Base-by-base conservation (phyloP, 2,888 invertebrate species). In the Polydrusus pterygomalis region DNA sequence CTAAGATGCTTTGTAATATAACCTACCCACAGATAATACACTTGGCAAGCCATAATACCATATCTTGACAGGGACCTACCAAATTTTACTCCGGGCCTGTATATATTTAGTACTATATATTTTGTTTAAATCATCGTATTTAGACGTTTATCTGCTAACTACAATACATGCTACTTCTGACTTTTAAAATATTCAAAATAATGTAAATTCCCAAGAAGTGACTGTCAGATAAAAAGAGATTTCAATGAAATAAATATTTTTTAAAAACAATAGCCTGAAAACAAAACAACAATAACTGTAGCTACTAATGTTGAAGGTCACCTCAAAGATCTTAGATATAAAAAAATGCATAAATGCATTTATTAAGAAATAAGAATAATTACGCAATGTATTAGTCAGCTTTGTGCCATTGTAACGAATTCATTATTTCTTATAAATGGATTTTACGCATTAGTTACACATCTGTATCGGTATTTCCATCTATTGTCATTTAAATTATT, bases 321-420 rank as follows among this genome's bases (percentile, higher is more conserved):
- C 58, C 58, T 45, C 15, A 69, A 30, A 69, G 68, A 69, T 69
- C 58, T 40, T 56, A 69, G 68, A 69, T 69, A 58, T 49, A 81
- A 83, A 70, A 79, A 80, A 81, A 78, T 82, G 83, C 81, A 83
- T 83, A 69, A 83, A 84, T 83, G 82, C 83, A 83, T 83, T 83
- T 82, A 83, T 82, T 82, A 82, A 80, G 82, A 83, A 81, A 82
- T 78, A 77, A 43, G 74, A 79, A 83, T n/a, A n/a, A n/a, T 84
- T 84, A 83, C 83, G 84, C 83, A 84, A 84, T 56, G 77, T 68
- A 77, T 84, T 84, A 84, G 82, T 84, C 83, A 83, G 79, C 75
- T 77, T 75, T 71, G 20, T 60, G 30, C 56, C 34, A 60, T 60
- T 60, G 34, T 18, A 38, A 60, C 17, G 17, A 17, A 58, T 30